Conservation (phyloP, 1,140 invertebrate species). For the Probaryconus sp. region DNA sequence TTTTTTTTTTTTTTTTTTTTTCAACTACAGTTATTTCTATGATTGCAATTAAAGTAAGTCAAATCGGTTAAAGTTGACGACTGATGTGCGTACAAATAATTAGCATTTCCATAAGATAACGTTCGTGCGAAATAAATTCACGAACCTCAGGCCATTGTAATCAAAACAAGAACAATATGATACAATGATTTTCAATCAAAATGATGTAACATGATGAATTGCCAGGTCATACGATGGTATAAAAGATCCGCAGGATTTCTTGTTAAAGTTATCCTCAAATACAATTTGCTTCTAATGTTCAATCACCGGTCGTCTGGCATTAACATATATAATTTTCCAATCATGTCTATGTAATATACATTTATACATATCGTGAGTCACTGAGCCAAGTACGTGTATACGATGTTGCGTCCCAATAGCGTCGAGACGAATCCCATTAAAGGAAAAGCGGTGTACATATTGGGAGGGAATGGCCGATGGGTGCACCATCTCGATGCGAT, state of each 20-base stretch:
- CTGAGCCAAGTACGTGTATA: slow-evolving; percentile 24
- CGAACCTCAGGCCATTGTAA: not conserved
- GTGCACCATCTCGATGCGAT: slow-evolving; percentile 12
- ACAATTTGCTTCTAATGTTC: slow-evolving; percentile 16
- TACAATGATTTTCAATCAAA: not conserved
- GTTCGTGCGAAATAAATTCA: not conserved
- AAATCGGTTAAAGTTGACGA: too few relatives aligned
- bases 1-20: too few relatives aligned
- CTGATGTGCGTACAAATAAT: too few relatives aligned
- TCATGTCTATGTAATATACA: slow-evolving; percentile 31
- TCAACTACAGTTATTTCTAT: too few relatives aligned
- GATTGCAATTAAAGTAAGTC: too few relatives aligned
- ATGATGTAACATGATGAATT: slow-evolving; percentile 10
- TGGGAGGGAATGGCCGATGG: slow-evolving; percentile 19
- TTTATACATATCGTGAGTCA: slow-evolving; percentile 37
- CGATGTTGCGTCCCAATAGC: slow-evolving; percentile 24
- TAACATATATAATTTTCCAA: slow-evolving; percentile 53
- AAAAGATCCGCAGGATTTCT: not conserved
- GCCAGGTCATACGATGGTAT: slow-evolving; percentile 2
- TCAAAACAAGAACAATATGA: not conserved
- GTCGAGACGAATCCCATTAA: slow-evolving; percentile 44
- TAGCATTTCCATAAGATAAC: too few relatives aligned
- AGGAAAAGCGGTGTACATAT: slow-evolving; percentile 35
- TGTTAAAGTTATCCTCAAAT: slow-evolving; percentile 10
- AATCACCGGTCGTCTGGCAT: slow-evolving; percentile 22